Evolutionary conservation across 2,113 vertebrate genomes (phyloP).

Genomic region (Grammomys dolichurus): DNA sequence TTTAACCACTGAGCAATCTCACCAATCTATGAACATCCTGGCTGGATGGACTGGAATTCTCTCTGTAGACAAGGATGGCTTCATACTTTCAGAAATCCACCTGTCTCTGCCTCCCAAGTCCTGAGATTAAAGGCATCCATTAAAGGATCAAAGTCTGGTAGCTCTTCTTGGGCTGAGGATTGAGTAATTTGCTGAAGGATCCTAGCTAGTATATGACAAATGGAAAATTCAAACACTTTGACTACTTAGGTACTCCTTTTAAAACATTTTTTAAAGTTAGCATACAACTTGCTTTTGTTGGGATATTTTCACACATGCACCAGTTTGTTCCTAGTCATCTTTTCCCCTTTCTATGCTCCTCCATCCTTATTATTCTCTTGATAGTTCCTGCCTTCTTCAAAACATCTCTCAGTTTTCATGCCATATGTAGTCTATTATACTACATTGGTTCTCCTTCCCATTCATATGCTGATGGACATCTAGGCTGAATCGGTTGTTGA

Average conservation of each 20-base stretch:
- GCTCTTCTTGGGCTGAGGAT: not conserved
- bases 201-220: not conserved
- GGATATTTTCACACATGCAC: not conserved
- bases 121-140: not conserved
- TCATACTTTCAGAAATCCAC: not conserved
- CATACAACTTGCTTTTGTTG: not conserved
- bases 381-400: not conserved
- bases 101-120: not conserved
- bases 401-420: not conserved
- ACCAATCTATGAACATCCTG: not conserved
- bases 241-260: no score
- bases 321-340: not conserved
- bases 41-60: not conserved
- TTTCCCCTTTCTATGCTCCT: not conserved
- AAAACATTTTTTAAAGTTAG: not conserved
- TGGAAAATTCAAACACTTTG: not conserved
- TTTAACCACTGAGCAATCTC: no score
- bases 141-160: not conserved
- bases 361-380: not conserved
- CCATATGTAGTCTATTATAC: not conserved
- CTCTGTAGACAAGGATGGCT: not conserved
- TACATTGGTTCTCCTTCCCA: not conserved
- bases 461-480: not conserved
- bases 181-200: not conserved
- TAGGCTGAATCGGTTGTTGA: not conserved